phyloP scores from a whole-genome alignment of 2,888 invertebrate species.

The Stratiomys singularior region DNA sequence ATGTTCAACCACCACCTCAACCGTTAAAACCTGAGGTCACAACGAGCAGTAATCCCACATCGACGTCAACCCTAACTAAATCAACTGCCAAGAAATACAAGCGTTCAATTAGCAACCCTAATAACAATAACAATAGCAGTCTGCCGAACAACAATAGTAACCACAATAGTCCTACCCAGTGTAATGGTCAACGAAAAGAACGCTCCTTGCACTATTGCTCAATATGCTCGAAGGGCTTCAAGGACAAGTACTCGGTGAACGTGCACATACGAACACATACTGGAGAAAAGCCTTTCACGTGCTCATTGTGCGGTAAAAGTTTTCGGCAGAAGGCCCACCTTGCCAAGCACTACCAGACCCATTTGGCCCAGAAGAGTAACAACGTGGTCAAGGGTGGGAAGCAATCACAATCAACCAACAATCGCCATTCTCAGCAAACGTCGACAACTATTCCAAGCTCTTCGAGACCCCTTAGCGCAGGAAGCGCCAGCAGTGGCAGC shows the following conservation, averaged over 20 bases:
- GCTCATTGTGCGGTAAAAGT: constrained; percentile 92
- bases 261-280: constrained; percentile 98
- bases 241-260: constrained; percentile 97
- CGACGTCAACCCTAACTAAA: constrained; percentile 65
- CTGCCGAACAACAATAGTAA: constrained; percentile 60
- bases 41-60: constrained; percentile 70
- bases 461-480: constrained; percentile 52
- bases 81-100: constrained; percentile 77
- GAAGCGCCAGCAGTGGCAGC: constrained; percentile 23
- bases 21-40: constrained; percentile 70
- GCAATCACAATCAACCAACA: constrained; percentile 44
- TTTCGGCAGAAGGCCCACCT: constrained; percentile 92
- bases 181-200: constrained; percentile 83
- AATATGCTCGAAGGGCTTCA: constrained; percentile 93
- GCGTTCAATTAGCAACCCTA: constrained; percentile 64
- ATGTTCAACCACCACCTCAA: constrained; percentile 63
- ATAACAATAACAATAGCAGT: constrained; percentile 57
- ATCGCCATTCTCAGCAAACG: constrained; percentile 48
- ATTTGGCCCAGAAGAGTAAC: constrained; percentile 85
- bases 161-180: constrained; percentile 62
- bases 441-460: constrained; percentile 46
- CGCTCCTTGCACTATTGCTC: constrained; percentile 90
- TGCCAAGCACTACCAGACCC: constrained; percentile 93
- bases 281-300: constrained; percentile 97
- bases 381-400: constrained; percentile 69